Base-by-base conservation (phyloP, 1,140 invertebrate species). In the Leptinotarsa texana region DNA sequence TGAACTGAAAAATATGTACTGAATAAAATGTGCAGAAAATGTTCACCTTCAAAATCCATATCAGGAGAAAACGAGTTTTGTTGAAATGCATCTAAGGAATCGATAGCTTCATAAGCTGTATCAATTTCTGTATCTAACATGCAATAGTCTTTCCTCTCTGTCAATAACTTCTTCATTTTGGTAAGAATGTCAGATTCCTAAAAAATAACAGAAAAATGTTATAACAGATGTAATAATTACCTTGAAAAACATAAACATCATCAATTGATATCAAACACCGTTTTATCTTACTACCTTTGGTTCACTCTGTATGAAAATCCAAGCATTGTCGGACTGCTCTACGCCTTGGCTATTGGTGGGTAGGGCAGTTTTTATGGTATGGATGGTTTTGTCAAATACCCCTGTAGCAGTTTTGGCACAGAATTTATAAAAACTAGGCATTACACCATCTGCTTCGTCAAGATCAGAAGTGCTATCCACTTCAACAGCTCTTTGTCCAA, bases 291-390 rank as follows among this genome's bases (percentile, higher is more conserved):
- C 74, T 78, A 82, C 77, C 21, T 62, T 69, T 63, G 17, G 42
- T 33, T 80, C 72, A 4, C 73, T 63, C 66, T 78, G 72, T 61
- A 76, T 33, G 66, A 76, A 80, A 33, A 76, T 70, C 63, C 63
- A 68, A 51, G 66, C 63, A 51, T 67, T 51, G 27, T 74, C 63
- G 62, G 73, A 78, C 22, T 69, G 63, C 47, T 78, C 74, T 27
- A 78, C 63, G 65, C 69, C 18, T 62, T 49, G 63, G 4, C 51
- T 65, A 69, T 81, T 83, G 3, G 80, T 81, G 4, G 84, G 84
- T 62, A 85, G 73, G 3, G 84, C 84, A 11, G 84, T 85, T 78
- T 84, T 84, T 13, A 85, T 82, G 1, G 84, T 84, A 69, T 85
- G 84, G 5, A 84, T 70, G 1, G 83, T 83, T 73, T 84, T 84